Base-by-base conservation (phyloP, 2,888 invertebrate species). In the Ptychoptera albimana region DNA sequence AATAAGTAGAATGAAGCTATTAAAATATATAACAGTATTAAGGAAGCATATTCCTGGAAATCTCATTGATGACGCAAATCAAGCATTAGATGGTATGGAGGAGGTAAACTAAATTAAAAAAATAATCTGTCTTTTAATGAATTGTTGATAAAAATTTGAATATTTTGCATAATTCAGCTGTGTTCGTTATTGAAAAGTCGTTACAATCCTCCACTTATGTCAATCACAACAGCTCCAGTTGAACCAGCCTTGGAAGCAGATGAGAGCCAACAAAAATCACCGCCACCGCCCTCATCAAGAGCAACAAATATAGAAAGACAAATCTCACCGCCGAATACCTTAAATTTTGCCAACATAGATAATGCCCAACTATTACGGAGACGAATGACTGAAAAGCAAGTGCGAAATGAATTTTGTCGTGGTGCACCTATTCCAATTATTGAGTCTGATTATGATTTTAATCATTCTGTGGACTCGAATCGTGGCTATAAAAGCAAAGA, bases 21-120 rank as follows among this genome's bases (percentile, higher is more conserved):
- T 58, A 31, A 60, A 62, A 30, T 69, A 70, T 55, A 53, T 69
- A 39, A 49, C 50, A n/a, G 58, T 58, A 2, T 55, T 69, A 32
- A 60, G 61, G n/a, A 57, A 59, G 42, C 57, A 63, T 45, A 52
- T 64, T 36, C 51, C 56, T 39, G 55, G 53, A 16, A 54, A 57
- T 35, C 50, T 58, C 8, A 53, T 60, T 14, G 58, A 61, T 1
- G 63, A 61, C 37, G 58, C 60, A 23, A 53, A 55, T 48, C 59
- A 64, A 43, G 64, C 69, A 1, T 51, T 71, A n/a, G 66, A 67
- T 51, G 69, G 69, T 8, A 67, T 71, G 30, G 64, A 67, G 43
- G 69, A 71, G 53, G 35, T 42, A 32, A 23, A 23, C 4, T 32
- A n/a, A 3, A 11, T 7, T 32, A n/a, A 9, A 32, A 9, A n/a